phyloP scores from a whole-genome alignment of 2,888 invertebrate species.

The Aspidapion aeneum region DNA sequence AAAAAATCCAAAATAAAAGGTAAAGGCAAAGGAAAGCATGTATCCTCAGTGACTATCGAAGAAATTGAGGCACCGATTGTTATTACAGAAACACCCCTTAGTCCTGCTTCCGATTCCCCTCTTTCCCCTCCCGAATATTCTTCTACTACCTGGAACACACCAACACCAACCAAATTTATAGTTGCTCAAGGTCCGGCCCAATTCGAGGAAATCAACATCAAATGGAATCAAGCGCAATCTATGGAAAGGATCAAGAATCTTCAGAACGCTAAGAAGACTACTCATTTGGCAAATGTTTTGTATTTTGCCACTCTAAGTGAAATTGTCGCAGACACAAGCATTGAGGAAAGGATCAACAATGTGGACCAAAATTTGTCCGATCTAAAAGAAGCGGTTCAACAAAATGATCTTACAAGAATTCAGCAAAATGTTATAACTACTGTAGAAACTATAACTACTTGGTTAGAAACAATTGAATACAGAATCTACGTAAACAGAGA shows the following conservation, averaged over 20 bases:
- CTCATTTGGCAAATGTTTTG: conserved; percentile 59
- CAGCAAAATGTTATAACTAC: conserved; percentile 71
- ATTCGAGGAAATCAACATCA: conserved; percentile 43
- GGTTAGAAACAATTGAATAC: conserved; percentile 83
- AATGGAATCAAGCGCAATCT: conserved; percentile 54
- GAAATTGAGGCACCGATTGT: conserved; percentile 51
- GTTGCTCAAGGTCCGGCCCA: conserved; percentile 31
- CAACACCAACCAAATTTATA: conserved; percentile 22
- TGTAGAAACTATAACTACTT: conserved; percentile 77
- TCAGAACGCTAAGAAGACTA: conserved; percentile 53
- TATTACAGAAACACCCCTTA: conserved; percentile 49
- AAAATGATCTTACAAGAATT: conserved; percentile 55
- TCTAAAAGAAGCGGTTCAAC: conserved; percentile 57
- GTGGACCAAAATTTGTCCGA: conserved; percentile 59
- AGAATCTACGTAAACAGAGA: conserved; percentile 63
- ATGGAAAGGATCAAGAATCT: conserved; percentile 56
- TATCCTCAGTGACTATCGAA: conserved; percentile 53
- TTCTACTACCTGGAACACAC: conserved; percentile 30
- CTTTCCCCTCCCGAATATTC: conserved; percentile 41
- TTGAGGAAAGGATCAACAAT: conserved; percentile 54
- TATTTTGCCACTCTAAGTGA: conserved; percentile 59
- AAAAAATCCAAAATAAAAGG: conserved; percentile 34
- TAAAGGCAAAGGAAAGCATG: conserved; percentile 44
- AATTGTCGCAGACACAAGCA: conserved; percentile 50
- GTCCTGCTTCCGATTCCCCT: conserved; percentile 48